phyloP scores from a whole-genome alignment of 2,113 vertebrate species.

The Cyprinodon variegatus region DNA sequence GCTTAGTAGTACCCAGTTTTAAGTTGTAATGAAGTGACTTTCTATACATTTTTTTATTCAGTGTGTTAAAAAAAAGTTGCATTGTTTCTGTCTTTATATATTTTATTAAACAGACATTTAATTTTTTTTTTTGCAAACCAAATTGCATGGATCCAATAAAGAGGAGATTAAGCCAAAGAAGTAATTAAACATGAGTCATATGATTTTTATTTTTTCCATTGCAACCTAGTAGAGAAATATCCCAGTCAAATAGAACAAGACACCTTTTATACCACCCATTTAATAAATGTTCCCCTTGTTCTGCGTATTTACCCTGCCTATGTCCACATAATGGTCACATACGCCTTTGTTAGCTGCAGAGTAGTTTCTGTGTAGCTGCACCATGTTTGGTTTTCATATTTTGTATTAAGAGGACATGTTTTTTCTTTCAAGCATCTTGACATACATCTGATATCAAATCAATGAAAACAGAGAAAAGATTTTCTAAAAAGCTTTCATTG shows the following conservation, averaged over 20 bases:
- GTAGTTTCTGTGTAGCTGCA: not conserved
- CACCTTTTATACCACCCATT: not conserved
- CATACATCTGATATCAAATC: not conserved
- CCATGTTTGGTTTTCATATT: not conserved
- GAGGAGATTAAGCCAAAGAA: not conserved
- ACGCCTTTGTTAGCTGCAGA: not conserved
- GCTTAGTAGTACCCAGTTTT: no score
- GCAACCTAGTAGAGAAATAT: not conserved
- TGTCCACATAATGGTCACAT: not conserved
- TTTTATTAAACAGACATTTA: not conserved
- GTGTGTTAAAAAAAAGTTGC: not conserved
- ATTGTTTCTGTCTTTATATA: not conserved
- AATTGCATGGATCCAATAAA: not conserved
- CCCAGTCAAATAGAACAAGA: not conserved
- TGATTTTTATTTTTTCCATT: not conserved
- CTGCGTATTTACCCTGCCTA: not conserved
- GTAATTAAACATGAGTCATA: not conserved
- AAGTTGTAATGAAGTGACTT: no score
- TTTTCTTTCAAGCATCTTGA: not conserved
- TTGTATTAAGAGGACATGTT: no score
- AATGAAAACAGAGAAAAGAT: not conserved
- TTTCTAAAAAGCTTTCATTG: conserved; percentile 3
- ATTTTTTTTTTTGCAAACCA: not conserved
- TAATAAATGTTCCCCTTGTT: not conserved
- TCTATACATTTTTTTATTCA: no score